Conservation (phyloP, 2,888 invertebrate genomes). For the Phyto melanocephala region DNA sequence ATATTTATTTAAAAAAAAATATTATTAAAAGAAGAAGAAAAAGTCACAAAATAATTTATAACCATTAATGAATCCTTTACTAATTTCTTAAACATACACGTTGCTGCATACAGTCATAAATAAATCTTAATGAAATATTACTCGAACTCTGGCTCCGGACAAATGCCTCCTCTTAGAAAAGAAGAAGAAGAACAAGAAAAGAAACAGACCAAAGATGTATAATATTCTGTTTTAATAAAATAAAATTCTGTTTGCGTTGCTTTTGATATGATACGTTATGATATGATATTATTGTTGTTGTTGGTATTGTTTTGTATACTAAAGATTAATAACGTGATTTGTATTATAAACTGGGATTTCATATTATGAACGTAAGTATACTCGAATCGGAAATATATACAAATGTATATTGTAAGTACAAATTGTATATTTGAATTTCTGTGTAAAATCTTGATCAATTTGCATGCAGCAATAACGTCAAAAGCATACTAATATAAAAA, state of each 20-base stretch:
- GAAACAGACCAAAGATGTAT: not conserved
- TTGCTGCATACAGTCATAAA: constrained; percentile 26
- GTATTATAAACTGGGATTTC: constrained; percentile 4
- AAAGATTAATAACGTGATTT: constrained; percentile 27
- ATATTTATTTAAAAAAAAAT: constrained; percentile 17
- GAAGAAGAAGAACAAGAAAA: not conserved
- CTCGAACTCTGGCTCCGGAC: not conserved
- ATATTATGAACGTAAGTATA: not conserved
- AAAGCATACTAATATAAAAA: no score
- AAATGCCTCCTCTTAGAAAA: not conserved
- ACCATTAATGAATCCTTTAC: constrained; percentile 35
- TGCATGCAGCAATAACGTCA: no score
- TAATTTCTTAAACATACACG: constrained; percentile 25
- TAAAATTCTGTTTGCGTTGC: constrained; percentile 29
- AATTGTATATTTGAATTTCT: not conserved
- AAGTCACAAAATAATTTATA: constrained; percentile 8
- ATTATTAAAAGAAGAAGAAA: not conserved
- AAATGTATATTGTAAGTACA: not conserved
- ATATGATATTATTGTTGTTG: not conserved
- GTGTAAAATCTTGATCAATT: not conserved
- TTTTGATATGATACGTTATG: not conserved
- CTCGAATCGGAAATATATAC: not conserved
- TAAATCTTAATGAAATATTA: constrained; percentile 40
- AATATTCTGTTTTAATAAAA: constrained; percentile 7
- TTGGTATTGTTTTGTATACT: not conserved